A percentile compares a stretch with the other conserved stretches of the same genome.
Conservation (phyloP, 2,797 vertebrate species). For the Chromis chromis region DNA sequence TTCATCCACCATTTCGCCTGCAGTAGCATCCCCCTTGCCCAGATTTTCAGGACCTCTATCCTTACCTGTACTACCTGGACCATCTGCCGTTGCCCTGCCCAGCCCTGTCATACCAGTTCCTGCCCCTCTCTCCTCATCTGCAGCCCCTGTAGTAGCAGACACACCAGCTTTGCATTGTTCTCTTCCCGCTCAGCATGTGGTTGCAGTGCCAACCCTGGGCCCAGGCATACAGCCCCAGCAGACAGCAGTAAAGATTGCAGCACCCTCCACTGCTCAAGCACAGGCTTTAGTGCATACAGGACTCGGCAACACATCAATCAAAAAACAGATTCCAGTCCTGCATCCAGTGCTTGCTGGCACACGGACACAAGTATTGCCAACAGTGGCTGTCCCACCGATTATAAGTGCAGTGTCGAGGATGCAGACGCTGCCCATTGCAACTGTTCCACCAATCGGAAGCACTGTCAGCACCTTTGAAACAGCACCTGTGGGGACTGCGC, state of each 20-base stretch:
- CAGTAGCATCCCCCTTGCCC: conserved; percentile 35
- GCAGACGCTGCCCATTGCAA: conserved; percentile 80
- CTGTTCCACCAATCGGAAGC: conserved; percentile 83
- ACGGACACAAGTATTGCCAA: conserved; percentile 68
- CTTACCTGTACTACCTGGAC: conserved; percentile 44
- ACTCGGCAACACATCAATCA: conserved; percentile 47
- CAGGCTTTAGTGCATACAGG: conserved; percentile 55
- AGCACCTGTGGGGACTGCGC: conserved; percentile 63
- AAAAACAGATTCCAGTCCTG: conserved; percentile 52
- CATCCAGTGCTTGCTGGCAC: conserved; percentile 62
- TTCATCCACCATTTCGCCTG: conserved; percentile 47
- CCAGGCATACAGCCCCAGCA: conserved; percentile 52
- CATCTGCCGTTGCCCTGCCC: conserved; percentile 28
- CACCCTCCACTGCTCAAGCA: conserved; percentile 52
- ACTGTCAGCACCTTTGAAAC: conserved; percentile 75
- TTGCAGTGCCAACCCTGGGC: conserved; percentile 35
- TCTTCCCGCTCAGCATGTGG: conserved; percentile 55
- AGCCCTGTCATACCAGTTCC: conserved; percentile 36
- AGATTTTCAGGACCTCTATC: conserved; percentile 51
- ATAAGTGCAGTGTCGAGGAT: conserved; percentile 69
- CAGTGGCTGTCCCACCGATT: conserved; percentile 72
- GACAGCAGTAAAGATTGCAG: conserved; percentile 45
- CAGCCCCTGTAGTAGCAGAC: conserved; percentile 38
- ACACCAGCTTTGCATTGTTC: conserved; percentile 45
- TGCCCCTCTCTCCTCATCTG: conserved; percentile 26